Base-by-base conservation (phyloP, 2,888 invertebrate species). In the Sepioteuthis lessoniana region DNA sequence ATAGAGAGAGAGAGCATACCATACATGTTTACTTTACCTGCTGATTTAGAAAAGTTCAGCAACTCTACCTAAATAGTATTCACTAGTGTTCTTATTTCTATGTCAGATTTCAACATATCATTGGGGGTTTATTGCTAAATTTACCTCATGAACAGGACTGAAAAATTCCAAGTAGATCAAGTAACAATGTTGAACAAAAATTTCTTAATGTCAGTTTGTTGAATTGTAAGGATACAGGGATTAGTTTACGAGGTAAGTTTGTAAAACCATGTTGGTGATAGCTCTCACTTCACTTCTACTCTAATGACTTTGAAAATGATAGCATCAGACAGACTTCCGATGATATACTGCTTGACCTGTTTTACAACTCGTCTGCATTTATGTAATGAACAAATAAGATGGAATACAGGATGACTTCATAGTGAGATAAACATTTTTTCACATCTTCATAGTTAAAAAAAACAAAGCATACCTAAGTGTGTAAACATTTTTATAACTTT, bases 191-290 rank as follows among this genome's bases (percentile, higher is more conserved):
- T n/a, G n/a, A n/a, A 76, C 76, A n/a, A 35, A 35, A n/a, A n/a
- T 76, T 76, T 76, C 60, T 60, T 31, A 76, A n/a, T 76, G 76
- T 76, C 76, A 4, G 16, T 76, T 76, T 31, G 31, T 76, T 35
- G 76, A 76, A 35, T 76, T 76, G n/a, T 76, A 76, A 76, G 76
- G n/a, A 76, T n/a, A 76, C 76, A 76, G 76, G 76, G 35, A 76
- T 76, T 76, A 76, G 76, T 76, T 76, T 76, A 76, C 35, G 76
- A 76, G 76, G 76, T 76, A 76, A 76, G 76, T 76, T 76, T 76
- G 35, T 19, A 76, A 76, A 76, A 76, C 35, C 76, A 35, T 76
- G 76, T 76, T 76, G n/a, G n/a, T 76, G n/a, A 76, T 76, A 76
- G n/a, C 1, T n/a, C n/a, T 76, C 13, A n/a, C 13, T 76, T 76